Evolutionary conservation across 2,113 vertebrate species (phyloP), one percentile per base, ranked within the genome.

Genomic region (Dasyornis broadbenti): DNA sequence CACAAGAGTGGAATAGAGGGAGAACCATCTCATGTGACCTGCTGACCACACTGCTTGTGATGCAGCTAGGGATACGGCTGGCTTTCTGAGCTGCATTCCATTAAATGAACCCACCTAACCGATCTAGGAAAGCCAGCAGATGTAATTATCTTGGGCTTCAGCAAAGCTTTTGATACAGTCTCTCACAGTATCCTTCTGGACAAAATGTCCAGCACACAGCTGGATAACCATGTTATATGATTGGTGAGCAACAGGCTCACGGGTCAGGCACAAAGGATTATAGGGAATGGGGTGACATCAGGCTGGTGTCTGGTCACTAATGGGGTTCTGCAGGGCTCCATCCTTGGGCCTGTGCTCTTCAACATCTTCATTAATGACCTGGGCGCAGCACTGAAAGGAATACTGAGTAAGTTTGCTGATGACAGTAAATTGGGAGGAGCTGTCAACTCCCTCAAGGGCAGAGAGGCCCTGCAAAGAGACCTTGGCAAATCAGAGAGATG

Each of bases 221-320:
- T 61, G 2, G 35, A 33, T 39, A 50, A 61, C 7, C 2, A 3
- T 50, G 35, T 40, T 77, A 40, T 21, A 22, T 0, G 0, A 12
- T 33, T 16, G 26, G 61, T 31, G 26, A 80, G 39, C 39, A 37
- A 30, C 33, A 66, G 61, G 61, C 24, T 79, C 22, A 23, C 1
- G 0, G 19, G 11, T 18, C 1, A 1, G 31, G 19, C 31, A n/a
- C 49, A 35, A 39, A 53, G 39, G 31, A 15, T 65, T 65, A 54
- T 9, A 45, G 61, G 20, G 26, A 65, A 35, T 12, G 12, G 39
- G 49, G 22, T 44, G 20, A 54, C 39, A 31, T 15, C 24, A 44
- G 76, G 15, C 24, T 52, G 37, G 30, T 52, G 59, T 28, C 60
- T 33, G 8, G 49, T 30, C 39, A 53, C 49, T 9, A 7, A 9